Evolutionary conservation across 2,113 vertebrate genomes (phyloP), one percentile per base, ranked within the genome.

Genomic region (Takifugu flavidus): DNA sequence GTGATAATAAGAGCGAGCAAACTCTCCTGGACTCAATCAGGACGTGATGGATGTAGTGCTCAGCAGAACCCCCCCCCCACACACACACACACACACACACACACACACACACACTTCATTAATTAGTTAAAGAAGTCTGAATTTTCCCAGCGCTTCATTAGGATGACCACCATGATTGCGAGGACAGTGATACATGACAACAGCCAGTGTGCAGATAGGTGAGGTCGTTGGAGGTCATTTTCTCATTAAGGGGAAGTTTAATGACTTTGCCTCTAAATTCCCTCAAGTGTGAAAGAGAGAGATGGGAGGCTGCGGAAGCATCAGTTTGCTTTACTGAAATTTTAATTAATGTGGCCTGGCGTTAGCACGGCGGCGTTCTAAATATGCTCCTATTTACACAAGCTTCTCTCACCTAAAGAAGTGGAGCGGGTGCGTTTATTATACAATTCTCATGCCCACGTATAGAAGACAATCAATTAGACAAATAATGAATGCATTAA

Each of bases 161-260:
- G 78, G 65, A 82, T 79, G 82, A 59, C 74, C 65, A 64, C 77
- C 65, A 59, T 56, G 77, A 79, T 74, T 67, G 60, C 28, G 65
- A 72, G 75, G 75, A 87, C 77, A 82, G 58, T 86, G 83, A 87
- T 87, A 86, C 77, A 85, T 80, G 85, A 85, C 82, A 83, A 81
- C 64, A 77, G 83, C 45, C 20, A 67, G 67, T 52, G 59, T 53
- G 50, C 65, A 65, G 77, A 84, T 75, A 79, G 70, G 70, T 80
- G 75, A 83, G 79, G 75, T 77, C 79, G 56, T 70, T 83, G 75
- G 72, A 87, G 85, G 82, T 86, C 83, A 82, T 78, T 66, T 58
- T 65, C 62, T 86, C 78, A 80, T 80, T 84, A 83, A 60, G 34
- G 34, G 6, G 59, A 79, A 70, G 74, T 81, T 83, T 75, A 85